Conservation (phyloP, 2,888 invertebrate species). For the Limenitis arthemis region DNA sequence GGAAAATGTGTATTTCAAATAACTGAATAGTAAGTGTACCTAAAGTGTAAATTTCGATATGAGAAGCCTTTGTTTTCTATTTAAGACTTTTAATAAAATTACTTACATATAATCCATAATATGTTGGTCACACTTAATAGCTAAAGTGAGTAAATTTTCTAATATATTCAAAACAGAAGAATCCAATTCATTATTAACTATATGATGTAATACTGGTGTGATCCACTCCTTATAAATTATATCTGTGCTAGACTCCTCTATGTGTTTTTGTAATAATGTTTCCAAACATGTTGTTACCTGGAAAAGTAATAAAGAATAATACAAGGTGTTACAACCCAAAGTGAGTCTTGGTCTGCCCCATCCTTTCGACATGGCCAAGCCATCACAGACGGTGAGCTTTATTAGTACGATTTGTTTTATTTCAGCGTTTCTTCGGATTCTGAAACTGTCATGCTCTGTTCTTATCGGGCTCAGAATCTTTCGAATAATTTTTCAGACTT, state of each 20-base stretch:
- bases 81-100: neutral
- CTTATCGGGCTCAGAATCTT: too few species aligned
- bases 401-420: too few species aligned
- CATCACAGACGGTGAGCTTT: too few species aligned
- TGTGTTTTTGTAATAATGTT: constrained; percentile 34
- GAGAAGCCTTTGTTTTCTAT: too few species aligned
- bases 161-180: constrained; percentile 34
- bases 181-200: constrained; percentile 22
- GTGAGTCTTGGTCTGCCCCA: neutral
- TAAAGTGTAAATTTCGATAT: too few species aligned
- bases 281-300: constrained; percentile 46
- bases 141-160: constrained; percentile 38
- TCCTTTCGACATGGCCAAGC: too few species aligned
- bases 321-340: neutral
- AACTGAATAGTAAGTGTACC: too few species aligned
- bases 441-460: too few species aligned
- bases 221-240: constrained; percentile 32
- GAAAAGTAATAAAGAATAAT: neutral
- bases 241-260: constrained; percentile 22
- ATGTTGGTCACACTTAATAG: constrained; percentile 32
- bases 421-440: too few species aligned
- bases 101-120: constrained; percentile 44
- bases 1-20: too few species aligned
- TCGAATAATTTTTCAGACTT: too few species aligned
- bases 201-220: constrained; percentile 30